A percentile compares a stretch with the other conserved stretches of the same genome.
Evolutionary conservation across 2,888 invertebrate genomes (phyloP).

Genomic region (Harpagoxenus sublaevis): DNA sequence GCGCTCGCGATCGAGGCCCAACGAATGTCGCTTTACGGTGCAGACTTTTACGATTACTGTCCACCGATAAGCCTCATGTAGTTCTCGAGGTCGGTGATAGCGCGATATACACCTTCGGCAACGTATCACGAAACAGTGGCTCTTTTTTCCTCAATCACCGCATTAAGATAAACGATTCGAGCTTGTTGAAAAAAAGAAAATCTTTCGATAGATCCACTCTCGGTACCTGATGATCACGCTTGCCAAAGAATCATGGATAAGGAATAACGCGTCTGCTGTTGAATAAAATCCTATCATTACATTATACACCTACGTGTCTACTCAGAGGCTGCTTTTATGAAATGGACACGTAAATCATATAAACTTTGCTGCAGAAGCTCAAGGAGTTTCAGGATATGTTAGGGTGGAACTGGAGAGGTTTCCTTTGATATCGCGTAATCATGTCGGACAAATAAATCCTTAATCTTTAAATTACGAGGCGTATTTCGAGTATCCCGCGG

Average conservation of each 20-base stretch:
- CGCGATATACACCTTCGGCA: constrained; percentile 6
- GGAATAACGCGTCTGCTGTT: neutral
- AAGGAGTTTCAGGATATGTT: neutral
- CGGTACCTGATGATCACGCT: neutral
- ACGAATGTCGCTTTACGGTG: constrained; percentile 18
- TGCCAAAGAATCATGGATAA: neutral
- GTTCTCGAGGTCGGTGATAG: constrained; percentile 39
- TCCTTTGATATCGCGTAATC: constrained; percentile 27
- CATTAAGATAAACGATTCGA: neutral
- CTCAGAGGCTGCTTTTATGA: constrained; percentile 1
- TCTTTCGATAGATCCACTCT: neutral
- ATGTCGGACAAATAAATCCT: constrained; percentile 38
- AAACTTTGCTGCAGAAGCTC: neutral
- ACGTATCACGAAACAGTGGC: neutral
- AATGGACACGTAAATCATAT: constrained; percentile 24
- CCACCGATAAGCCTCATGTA: constrained; percentile 25
- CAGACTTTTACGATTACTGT: constrained; percentile 33
- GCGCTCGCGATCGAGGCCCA: constrained; percentile 4
- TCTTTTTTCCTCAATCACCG: neutral
- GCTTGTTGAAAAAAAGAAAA: neutral
- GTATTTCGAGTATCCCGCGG: neutral
- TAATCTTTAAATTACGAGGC: constrained; percentile 28
- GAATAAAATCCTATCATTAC: constrained; percentile 5
- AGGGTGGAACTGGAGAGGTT: neutral
- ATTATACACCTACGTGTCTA: neutral